Conservation (phyloP, 2,888 invertebrate species). For the Microplitis manilae region DNA sequence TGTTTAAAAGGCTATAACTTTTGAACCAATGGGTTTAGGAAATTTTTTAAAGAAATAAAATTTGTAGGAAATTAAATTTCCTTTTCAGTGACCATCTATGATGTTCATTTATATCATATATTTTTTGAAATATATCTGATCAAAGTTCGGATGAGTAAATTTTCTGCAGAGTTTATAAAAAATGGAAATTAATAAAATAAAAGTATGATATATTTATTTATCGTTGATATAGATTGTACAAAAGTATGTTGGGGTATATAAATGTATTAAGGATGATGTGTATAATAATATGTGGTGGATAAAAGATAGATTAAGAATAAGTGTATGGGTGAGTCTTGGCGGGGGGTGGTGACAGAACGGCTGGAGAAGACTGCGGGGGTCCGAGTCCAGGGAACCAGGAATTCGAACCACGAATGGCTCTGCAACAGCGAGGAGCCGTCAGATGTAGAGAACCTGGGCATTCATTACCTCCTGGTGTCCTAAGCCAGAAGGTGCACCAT, state of each 20-base stretch:
- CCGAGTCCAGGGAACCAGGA: slow-evolving; percentile 74
- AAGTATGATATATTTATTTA: no score
- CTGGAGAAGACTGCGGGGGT: slow-evolving; percentile 73
- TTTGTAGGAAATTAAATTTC: no score
- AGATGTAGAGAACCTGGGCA: slow-evolving; percentile 69
- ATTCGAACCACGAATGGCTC: slow-evolving; percentile 70
- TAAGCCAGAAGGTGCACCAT: slow-evolving; percentile 56
- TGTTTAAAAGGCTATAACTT: no score
- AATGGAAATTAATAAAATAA: no score
- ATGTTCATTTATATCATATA: no score
- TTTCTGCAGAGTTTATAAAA: no score
- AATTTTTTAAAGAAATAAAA: no score
- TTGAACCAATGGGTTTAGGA: no score
- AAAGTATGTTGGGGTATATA: background rate
- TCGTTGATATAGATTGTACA: no score
- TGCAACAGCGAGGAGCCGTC: slow-evolving; percentile 70
- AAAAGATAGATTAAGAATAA: background rate
- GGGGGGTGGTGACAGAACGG: slow-evolving; percentile 70
- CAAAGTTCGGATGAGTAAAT: no score
- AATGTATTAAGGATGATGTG: background rate
- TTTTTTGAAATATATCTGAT: no score
- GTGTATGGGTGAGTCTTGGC: slow-evolving; percentile 70
- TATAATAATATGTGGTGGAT: background rate
- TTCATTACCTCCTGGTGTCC: slow-evolving; percentile 72
- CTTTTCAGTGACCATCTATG: no score